Percentiles rank a stretch among this genome's conserved stretches.
Evolutionary conservation across 2,113 vertebrate genomes (phyloP).

Genomic region (Diglossa brunneiventris): DNA sequence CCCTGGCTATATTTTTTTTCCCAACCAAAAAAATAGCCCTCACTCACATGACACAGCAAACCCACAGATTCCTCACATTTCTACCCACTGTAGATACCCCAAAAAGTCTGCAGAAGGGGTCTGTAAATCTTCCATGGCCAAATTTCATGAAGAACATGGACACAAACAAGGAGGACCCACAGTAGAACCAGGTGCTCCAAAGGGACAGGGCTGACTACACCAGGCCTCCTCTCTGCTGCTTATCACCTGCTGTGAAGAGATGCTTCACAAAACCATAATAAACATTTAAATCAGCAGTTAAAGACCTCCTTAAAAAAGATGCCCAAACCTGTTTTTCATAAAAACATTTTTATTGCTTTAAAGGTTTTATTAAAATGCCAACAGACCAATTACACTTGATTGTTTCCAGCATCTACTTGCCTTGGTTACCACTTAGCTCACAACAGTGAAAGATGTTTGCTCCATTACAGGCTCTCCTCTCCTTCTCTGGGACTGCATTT

Average conservation of each 20-base stretch:
- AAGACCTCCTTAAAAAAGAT: not conserved
- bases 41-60: not conserved
- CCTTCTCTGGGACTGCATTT: not conserved
- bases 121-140: not conserved
- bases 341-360: constrained; percentile 56
- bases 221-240: not conserved
- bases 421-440: not conserved
- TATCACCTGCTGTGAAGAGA: not conserved
- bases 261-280: not conserved
- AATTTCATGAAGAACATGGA: not conserved
- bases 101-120: not conserved
- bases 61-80: not conserved
- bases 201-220: not conserved
- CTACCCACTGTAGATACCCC: not conserved
- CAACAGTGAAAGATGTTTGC: not conserved
- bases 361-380: constrained; percentile 55
- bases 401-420: constrained; percentile 37
- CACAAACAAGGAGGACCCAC: not conserved
- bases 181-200: not conserved
- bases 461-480: not conserved
- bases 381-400: constrained; percentile 22
- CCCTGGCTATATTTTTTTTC: no score
- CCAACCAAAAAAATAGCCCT: constrained; percentile 11
- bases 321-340: constrained; percentile 42
- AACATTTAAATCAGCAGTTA: constrained; percentile 8